These are phyloP conservation scores for Macquaria ambigua DNA, from an alignment of 2,113 vertebrate genomes.

Conservation along the genomic window DNA sequence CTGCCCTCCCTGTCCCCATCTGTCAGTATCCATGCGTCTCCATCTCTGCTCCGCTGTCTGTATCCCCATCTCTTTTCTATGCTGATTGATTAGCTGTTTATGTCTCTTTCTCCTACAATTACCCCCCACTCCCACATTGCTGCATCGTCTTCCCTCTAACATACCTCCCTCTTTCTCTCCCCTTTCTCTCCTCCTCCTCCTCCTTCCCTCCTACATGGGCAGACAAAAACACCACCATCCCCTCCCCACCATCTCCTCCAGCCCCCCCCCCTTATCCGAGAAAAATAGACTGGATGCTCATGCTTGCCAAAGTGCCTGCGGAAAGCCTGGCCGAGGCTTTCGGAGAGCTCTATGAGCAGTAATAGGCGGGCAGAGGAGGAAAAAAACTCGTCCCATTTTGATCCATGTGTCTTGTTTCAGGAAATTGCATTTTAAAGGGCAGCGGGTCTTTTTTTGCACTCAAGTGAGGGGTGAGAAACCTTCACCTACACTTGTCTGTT, in stretches of 20 bases:
- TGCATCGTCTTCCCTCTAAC: conserved; percentile 24
- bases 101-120: conserved; percentile 14
- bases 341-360: conserved; percentile 64
- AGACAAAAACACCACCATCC: conserved; percentile 67
- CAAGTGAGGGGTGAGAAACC: conserved; percentile 57
- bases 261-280: conserved; percentile 55
- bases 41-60: conserved; percentile 31
- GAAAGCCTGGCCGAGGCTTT: conserved; percentile 70
- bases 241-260: conserved; percentile 13
- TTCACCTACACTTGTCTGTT: conserved; percentile 65
- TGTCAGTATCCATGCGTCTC: conserved; percentile 31
- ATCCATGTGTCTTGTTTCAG: conserved; percentile 79
- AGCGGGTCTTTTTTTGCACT: conserved; percentile 60
- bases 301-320: conserved; percentile 76
- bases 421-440: conserved; percentile 80
- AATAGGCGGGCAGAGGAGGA: conserved; percentile 60
- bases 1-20: conserved; percentile 26
- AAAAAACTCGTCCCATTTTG: conserved; percentile 64
- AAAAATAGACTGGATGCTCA: conserved; percentile 75
- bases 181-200: conserved; percentile 23
- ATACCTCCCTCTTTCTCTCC: conserved; percentile 21
- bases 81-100: conserved; percentile 62
- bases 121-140: conserved; percentile 11
- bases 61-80: conserved; percentile 20
- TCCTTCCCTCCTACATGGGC: conserved; percentile 52